Conservation (phyloP, 1,140 invertebrate species). For the Helicoverpa armigera region DNA sequence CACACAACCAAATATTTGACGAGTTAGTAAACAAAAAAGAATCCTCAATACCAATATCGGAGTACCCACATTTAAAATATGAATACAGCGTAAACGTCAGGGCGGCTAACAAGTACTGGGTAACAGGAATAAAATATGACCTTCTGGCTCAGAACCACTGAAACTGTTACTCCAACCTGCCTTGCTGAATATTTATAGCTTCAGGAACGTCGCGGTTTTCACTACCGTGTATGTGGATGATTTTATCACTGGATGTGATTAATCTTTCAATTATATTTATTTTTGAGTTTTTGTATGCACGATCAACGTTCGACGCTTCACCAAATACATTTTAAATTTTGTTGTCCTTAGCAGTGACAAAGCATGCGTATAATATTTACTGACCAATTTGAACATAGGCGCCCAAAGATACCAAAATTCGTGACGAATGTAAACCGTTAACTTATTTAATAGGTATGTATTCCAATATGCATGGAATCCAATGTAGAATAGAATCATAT, state of each 20-base stretch:
- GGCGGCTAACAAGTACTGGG: slow-evolving; percentile 45
- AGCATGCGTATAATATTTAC: no score
- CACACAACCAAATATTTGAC: background rate
- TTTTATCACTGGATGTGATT: slow-evolving; percentile 33
- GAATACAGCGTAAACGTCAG: slow-evolving; percentile 46
- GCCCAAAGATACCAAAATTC: no score
- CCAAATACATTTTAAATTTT: no score
- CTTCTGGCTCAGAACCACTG: slow-evolving; percentile 35
- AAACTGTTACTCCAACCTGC: slow-evolving; percentile 38
- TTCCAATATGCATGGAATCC: no score
- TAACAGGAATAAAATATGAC: slow-evolving; percentile 52
- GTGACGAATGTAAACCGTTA: no score
- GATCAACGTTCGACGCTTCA: background rate
- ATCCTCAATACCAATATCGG: slow-evolving; percentile 16
- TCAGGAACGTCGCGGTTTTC: slow-evolving; percentile 41
- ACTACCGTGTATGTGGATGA: slow-evolving; percentile 26
- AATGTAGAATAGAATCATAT: no score
- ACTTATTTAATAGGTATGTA: no score
- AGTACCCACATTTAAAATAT: slow-evolving; percentile 45
- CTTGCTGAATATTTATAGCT: slow-evolving; percentile 51
- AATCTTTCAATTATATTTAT: slow-evolving; percentile 37
- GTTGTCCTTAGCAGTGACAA: no score
- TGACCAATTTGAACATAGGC: no score
- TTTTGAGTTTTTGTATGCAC: background rate
- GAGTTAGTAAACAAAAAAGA: background rate